Evolutionary conservation across 2,888 invertebrate genomes (phyloP).

Genomic region (Atrina japonica): DNA sequence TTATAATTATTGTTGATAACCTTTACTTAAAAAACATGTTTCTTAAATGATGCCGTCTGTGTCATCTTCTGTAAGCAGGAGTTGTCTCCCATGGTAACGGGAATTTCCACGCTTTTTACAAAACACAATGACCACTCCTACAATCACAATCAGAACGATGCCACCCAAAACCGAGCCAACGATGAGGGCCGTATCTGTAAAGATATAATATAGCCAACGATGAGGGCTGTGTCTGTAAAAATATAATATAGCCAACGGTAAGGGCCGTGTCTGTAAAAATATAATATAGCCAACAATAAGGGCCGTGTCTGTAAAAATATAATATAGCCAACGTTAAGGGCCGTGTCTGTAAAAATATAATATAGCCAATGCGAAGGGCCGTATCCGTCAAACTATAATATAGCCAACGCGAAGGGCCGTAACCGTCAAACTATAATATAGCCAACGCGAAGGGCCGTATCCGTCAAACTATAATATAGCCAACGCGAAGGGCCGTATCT

Average conservation of each 20-base stretch:
- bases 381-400: slow-evolving; percentile 20
- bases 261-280: slow-evolving; percentile 29
- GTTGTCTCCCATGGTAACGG: slow-evolving; percentile 27
- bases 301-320: slow-evolving; percentile 28
- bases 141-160: slow-evolving; percentile 11
- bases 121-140: slow-evolving; percentile 14
- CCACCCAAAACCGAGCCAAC: slow-evolving; percentile 29
- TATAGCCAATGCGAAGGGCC: slow-evolving; percentile 1
- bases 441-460: slow-evolving; percentile 13
- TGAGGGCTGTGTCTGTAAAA: slow-evolving; percentile 32
- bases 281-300: slow-evolving; percentile 28
- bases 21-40: too few relatives aligned
- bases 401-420: slow-evolving; percentile 9
- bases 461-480: slow-evolving; percentile 13
- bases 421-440: slow-evolving; percentile 13
- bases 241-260: slow-evolving; percentile 25
- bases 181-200: slow-evolving; percentile 34
- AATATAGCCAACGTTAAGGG: slow-evolving; percentile 2
- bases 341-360: slow-evolving; percentile 26
- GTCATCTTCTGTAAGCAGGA: slow-evolving; percentile 36
- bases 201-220: slow-evolving; percentile 23
- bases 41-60: slow-evolving; percentile 37
- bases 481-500: slow-evolving; percentile 26
- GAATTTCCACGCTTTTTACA: slow-evolving; percentile 19
- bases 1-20: too few relatives aligned